Evolutionary conservation across 1,140 invertebrate genomes (phyloP), one percentile per base, ranked within the genome.

Genomic region (Lucilia cuprina): DNA sequence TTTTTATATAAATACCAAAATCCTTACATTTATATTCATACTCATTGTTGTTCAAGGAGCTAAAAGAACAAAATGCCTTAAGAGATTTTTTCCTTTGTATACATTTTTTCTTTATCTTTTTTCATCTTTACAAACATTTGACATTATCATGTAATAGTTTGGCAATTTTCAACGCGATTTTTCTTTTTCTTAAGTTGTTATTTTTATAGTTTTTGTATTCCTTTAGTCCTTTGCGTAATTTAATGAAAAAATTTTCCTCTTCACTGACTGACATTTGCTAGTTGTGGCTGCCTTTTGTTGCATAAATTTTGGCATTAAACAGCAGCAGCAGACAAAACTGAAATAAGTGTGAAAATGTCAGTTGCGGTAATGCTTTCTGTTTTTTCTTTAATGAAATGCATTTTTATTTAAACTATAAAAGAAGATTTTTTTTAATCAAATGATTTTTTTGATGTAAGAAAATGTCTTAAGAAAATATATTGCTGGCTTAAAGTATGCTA

Each of bases 91-190:
- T 41, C n/a, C n/a, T 41, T 41, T 8, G 1, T 0, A 8, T 5
- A 7, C 0, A 41, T 0, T 41, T 10, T 10, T 41, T 60, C 55
- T 60, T 60, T 60, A n/a, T 7, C 14, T 60, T 60, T 60, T 14
- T 60, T 60, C 14, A 17, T n/a, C 14, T n/a, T 60, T 60, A n/a
- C 14, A 60, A 17, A 14, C 55, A 60, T 60, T 60, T 60, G 55
- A 60, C 55, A 60, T 60, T 60, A 60, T 60, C 55, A 60, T 60
- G 55, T 60, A 60, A 60, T 60, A 60, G 55, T 60, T 60, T 60
- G 55, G 55, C 55, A 60, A 60, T 60, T 60, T 60, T 60, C 13
- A 60, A n/a, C 55, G 55, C 55, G 55, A 60, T 60, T 60, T n/a
- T 60, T n/a, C 14, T 17, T 60, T n/a, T n/a, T 60, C n/a, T 60